Percentiles rank a stretch among this genome's conserved stretches.
These are phyloP conservation scores for Xyrichtys novacula DNA, from an alignment of 2,797 vertebrate genomes.

Conservation along the genomic window DNA sequence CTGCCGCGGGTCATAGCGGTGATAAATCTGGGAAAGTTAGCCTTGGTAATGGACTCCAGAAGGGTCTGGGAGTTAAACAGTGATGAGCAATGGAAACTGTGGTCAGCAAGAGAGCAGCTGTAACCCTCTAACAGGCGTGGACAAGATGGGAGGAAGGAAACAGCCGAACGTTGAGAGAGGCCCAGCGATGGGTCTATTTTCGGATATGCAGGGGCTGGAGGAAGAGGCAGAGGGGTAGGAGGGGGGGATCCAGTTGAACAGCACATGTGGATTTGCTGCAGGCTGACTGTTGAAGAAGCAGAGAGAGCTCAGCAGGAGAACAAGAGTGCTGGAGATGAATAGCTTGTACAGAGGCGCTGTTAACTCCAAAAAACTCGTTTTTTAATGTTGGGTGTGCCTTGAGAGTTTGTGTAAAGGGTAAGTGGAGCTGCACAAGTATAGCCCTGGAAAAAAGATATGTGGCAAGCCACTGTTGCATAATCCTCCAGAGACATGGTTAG, in stretches of 20 bases:
- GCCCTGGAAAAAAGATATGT: conserved; percentile 67
- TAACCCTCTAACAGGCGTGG: conserved; percentile 78
- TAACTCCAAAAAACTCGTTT: conserved; percentile 66
- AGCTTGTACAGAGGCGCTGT: conserved; percentile 58
- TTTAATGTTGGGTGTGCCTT: conserved; percentile 75
- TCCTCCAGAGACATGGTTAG: conserved; percentile 66
- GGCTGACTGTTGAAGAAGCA: conserved; percentile 58
- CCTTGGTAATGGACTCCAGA: conserved; percentile 83
- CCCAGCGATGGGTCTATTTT: conserved; percentile 81
- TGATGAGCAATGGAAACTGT: conserved; percentile 85
- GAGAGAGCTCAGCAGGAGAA: conserved; percentile 61
- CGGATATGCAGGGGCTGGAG: conserved; percentile 60
- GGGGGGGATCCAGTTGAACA: conserved; percentile 48
- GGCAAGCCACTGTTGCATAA: conserved; percentile 74
- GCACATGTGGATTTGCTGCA: conserved; percentile 72
- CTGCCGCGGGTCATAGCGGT: conserved; percentile 74
- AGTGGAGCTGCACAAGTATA: conserved; percentile 62
- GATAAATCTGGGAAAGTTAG: conserved; percentile 81
- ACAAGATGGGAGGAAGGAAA: conserved; percentile 80
- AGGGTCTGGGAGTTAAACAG: conserved; percentile 77
- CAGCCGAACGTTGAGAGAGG: conserved; percentile 76
- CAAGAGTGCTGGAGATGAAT: conserved; percentile 57
- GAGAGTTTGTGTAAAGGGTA: conserved; percentile 68
- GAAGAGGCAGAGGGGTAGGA: conserved; percentile 41
- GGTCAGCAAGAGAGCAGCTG: conserved; percentile 80